Percentiles rank a stretch among this genome's conserved stretches.
Conservation (phyloP, 2,797 vertebrate genomes). For the Trachops cirrhosus region DNA sequence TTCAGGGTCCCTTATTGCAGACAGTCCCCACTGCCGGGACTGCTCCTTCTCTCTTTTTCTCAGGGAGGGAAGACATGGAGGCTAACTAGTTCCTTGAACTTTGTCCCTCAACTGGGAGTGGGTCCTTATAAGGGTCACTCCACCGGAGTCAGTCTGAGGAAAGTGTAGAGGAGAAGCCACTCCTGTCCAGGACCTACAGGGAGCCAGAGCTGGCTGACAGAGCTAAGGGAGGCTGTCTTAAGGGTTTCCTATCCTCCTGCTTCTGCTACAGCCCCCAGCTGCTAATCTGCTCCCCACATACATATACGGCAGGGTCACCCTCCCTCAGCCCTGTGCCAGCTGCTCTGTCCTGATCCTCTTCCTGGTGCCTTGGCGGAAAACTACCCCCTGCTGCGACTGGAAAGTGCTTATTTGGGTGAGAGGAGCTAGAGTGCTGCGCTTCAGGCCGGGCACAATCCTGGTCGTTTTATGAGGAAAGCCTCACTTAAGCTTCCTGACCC, state of each 20-base stretch:
- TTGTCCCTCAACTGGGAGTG: not conserved
- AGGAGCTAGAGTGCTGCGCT: not conserved
- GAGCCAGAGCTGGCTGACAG: not conserved
- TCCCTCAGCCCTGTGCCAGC: rapidly evolving
- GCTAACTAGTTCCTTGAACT: not conserved
- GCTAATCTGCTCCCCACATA: not conserved
- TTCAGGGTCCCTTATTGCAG: not conserved
- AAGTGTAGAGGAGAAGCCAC: not conserved
- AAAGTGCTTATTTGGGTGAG: not conserved
- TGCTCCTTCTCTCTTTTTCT: not conserved
- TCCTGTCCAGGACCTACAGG: not conserved
- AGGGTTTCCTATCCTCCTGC: not conserved
- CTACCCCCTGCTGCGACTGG: not conserved
- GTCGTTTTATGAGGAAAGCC: no score
- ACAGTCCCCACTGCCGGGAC: not conserved
- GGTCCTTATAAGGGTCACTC: not conserved
- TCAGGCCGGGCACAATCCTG: not conserved
- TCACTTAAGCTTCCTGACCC: not conserved
- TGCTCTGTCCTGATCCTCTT: not conserved
- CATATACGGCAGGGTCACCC: not conserved
- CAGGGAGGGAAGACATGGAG: not conserved
- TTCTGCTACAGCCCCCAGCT: not conserved
- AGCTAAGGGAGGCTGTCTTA: not conserved
- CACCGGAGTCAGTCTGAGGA: not conserved
- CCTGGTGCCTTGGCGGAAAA: not conserved